Base-by-base conservation (phyloP, 2,888 invertebrate species). In the Odontothrips loti region DNA sequence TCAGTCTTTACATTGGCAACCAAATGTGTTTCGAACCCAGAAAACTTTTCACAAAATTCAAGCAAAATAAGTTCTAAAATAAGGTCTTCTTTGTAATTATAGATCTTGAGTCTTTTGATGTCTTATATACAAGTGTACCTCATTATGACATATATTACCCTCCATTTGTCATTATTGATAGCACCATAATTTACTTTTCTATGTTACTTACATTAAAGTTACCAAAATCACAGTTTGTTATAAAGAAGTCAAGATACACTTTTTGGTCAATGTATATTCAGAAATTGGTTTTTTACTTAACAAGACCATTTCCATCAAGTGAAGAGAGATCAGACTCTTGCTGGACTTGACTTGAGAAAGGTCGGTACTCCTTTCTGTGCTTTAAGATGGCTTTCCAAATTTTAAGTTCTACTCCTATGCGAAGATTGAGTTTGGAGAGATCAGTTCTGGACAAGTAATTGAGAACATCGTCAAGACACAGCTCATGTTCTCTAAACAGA, bases 341-440 rank as follows among this genome's bases (percentile, higher is more conserved):
- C 34, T 43, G 34, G 34, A 6, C 34, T 68, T n/a, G 68, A 68
- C 27, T 75, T 75, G 8, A 12, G 27, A 75, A 75, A 23, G 78
- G 79, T 10, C 84, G 84, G 79, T 84, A 82, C 17, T 84, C 84
- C 80, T 83, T 85, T 82, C 93, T 89, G 85, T 92, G 90, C 79
- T 92, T 90, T 82, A 91, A 87, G 81, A 97, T 92, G 0, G 95
- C 93, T 83, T 93, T 92, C 97, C 97, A 97, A 83, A 97, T 89
- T 81, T 94, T 91, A 79, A 96, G 91, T 86, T 96, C 94, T 43
- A 94, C 90, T 75, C 96, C 96, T 81, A 95, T 93, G 86, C 94
- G 95, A 83, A 81, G 90, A 80, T 93, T 92, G 82, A 97, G 89
- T 85, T 92, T 91, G 81, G 93, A 90, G 81, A 98, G 88, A 87